phyloP scores from a whole-genome alignment of 1,140 invertebrate species.

The Bombus waltoni region DNA sequence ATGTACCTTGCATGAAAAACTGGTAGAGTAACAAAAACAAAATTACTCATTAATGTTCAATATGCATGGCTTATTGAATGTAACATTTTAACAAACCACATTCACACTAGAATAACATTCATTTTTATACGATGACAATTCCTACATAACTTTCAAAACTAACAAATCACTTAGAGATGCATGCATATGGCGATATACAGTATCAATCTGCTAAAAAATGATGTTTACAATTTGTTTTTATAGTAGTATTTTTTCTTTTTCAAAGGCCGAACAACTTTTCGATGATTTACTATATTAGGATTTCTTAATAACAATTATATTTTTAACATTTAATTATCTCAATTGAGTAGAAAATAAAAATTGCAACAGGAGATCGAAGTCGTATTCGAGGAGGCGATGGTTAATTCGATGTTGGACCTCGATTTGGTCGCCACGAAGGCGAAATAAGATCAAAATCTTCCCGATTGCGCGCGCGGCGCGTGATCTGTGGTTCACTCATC shows the following conservation, averaged over 20 bases:
- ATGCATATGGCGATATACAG: neutral
- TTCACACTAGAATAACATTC: neutral
- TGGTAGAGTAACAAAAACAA: neutral
- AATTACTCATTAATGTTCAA: conserved; percentile 12
- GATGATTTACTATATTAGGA: neutral
- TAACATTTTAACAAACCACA: neutral
- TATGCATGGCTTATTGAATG: conserved; percentile 40
- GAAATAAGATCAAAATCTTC: conserved; percentile 69
- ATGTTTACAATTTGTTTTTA: neutral
- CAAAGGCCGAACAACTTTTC: neutral
- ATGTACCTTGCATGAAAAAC: conserved; percentile 31
- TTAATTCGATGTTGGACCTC: conserved; percentile 68
- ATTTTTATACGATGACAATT: neutral
- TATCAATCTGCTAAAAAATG: neutral
- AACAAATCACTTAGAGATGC: neutral
- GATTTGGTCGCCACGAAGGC: conserved; percentile 65
- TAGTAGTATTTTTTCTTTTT: neutral
- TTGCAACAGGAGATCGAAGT: conserved; percentile 69
- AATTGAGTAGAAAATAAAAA: conserved; percentile 63
- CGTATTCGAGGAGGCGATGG: conserved; percentile 62
- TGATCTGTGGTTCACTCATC: conserved; percentile 66
- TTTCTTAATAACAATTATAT: neutral
- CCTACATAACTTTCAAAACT: neutral
- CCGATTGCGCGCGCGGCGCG: conserved; percentile 66
- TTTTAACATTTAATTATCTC: conserved; percentile 9